phyloP scores from a whole-genome alignment of 1,140 invertebrate species.

The Vanessa tameamea region DNA sequence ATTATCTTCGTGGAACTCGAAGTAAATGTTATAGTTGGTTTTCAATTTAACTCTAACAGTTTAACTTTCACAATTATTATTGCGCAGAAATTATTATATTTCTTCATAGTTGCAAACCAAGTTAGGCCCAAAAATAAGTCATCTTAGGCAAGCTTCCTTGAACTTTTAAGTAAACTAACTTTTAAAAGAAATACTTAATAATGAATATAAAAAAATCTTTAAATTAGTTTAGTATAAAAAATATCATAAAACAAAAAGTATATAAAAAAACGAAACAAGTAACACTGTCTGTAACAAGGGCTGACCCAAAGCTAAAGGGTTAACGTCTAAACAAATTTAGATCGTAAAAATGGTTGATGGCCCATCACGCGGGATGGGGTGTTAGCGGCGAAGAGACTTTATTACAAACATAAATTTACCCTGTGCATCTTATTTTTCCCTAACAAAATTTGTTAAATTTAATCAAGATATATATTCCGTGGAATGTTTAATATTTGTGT shows the following conservation, averaged over 20 bases:
- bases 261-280: slow-evolving; percentile 8
- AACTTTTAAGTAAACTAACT: too few relatives aligned
- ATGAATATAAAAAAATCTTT: too few relatives aligned
- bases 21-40: too few relatives aligned
- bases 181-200: too few relatives aligned
- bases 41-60: too few relatives aligned
- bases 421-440: slow-evolving; percentile 53
- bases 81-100: too few relatives aligned
- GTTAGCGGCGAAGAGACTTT: slow-evolving; percentile 51
- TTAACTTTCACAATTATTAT: too few relatives aligned
- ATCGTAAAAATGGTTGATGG: slow-evolving; percentile 66
- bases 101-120: too few relatives aligned
- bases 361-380: slow-evolving; percentile 51
- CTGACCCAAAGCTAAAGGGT: slow-evolving; percentile 35
- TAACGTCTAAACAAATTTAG: slow-evolving; percentile 55
- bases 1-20: too few relatives aligned
- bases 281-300: slow-evolving; percentile 33
- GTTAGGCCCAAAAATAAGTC: too few relatives aligned
- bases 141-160: too few relatives aligned
- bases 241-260: neutral
- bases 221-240: too few relatives aligned
- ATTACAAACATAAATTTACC: slow-evolving; percentile 58
- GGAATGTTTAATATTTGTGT: slow-evolving; percentile 8
- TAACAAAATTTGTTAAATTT: slow-evolving; percentile 48
- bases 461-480: slow-evolving; percentile 44